Evolutionary conservation across 2,113 vertebrate species (phyloP).

Genomic region (Thamnophis sirtalis): DNA sequence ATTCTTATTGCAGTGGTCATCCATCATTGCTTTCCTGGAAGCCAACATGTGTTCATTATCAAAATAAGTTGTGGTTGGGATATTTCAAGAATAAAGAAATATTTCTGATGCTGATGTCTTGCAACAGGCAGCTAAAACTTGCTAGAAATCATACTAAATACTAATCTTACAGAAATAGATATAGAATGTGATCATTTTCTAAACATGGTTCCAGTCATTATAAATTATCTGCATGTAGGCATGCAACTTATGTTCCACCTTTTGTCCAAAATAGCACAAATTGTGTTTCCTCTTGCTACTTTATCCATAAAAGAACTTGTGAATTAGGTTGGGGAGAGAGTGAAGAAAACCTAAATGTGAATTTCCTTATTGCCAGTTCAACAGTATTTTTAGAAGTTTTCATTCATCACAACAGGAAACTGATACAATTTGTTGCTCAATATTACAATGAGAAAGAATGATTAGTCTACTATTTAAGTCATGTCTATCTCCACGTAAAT

Average conservation of each 20-base stretch:
- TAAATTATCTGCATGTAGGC: background rate
- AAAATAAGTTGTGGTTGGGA: conserved; percentile 11
- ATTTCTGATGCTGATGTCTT: background rate
- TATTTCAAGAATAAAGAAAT: background rate
- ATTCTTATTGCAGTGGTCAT: background rate
- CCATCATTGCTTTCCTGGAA: background rate
- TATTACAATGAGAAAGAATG: background rate
- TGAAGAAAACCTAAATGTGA: background rate
- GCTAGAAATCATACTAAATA: background rate
- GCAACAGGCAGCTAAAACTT: background rate
- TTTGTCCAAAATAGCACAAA: background rate
- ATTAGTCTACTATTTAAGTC: background rate
- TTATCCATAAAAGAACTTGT: background rate
- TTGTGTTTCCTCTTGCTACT: background rate
- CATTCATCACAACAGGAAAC: background rate
- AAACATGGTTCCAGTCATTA: background rate
- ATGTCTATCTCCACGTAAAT: background rate
- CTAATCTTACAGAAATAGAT: background rate
- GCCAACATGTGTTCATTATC: background rate
- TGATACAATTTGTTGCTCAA: background rate
- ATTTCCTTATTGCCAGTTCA: background rate
- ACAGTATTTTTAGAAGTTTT: background rate
- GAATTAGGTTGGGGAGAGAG: background rate
- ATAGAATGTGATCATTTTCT: background rate
- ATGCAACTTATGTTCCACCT: background rate